phyloP scores from a whole-genome alignment of 2,888 invertebrate genomes.

The Netelia melanura region DNA sequence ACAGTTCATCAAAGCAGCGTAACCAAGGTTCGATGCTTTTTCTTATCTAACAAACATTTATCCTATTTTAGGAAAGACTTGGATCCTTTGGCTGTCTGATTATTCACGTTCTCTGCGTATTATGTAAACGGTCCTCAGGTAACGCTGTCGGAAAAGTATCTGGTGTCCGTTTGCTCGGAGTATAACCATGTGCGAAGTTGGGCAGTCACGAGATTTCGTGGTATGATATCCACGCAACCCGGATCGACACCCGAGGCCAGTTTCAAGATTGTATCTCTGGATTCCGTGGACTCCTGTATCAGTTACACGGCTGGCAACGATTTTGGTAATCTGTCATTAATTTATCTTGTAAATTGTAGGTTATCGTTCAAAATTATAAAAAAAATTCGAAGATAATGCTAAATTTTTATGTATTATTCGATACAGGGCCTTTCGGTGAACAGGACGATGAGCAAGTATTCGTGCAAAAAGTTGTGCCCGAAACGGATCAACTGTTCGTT shows the following conservation, averaged over 20 bases:
- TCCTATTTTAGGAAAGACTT: slow-evolving; percentile 52
- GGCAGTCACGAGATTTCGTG: slow-evolving; percentile 98
- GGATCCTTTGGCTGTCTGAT: slow-evolving; percentile 11
- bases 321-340: slow-evolving; percentile 82
- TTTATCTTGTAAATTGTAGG: not conserved
- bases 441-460: slow-evolving; percentile 99
- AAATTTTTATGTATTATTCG: not conserved
- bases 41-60: not conserved
- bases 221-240: slow-evolving; percentile 99
- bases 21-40: slow-evolving; percentile 89
- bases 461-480: slow-evolving; percentile 98
- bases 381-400: not conserved
- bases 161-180: slow-evolving; percentile 98
- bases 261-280: slow-evolving; percentile 96
- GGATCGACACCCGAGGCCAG: slow-evolving; percentile 99
- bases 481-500: slow-evolving; percentile 97
- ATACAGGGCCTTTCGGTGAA: slow-evolving; percentile 96
- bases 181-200: slow-evolving; percentile 99
- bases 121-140: slow-evolving; percentile 86
- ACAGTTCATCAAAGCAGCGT: slow-evolving; percentile 98
- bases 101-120: not conserved
- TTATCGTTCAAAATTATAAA: not conserved
- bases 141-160: slow-evolving; percentile 96
- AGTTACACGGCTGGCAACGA: slow-evolving; percentile 89
- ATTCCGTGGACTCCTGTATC: slow-evolving; percentile 88